Base-by-base conservation (phyloP, 2,797 vertebrate species). In the Gambusia yucatana region DNA sequence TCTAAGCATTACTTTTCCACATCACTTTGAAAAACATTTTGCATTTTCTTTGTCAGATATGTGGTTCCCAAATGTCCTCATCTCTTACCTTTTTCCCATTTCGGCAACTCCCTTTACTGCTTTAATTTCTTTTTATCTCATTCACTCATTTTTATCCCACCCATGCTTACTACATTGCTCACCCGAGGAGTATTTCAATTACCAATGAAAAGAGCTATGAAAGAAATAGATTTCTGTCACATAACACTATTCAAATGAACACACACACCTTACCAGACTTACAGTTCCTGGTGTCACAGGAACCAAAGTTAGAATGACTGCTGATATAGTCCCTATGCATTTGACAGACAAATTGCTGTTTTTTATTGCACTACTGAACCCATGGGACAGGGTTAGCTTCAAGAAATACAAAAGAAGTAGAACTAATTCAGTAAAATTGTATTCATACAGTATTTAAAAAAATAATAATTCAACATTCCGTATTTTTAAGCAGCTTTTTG, bases 61-160 rank as follows among this genome's bases (percentile, higher is more conserved):
- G 61, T 65, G 30, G 72, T 81, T 79, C 47, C 63, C 44, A 81
- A 82, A 87, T 72, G 61, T 82, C 73, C 67, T 88, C 80, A 87
- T 70, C 88, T 81, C 73, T 81, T 84, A 39, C 73, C 77, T 76
- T 73, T 84, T 83, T 86, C 84, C 81, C 73, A 78, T 82, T 77
- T 67, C 79, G 72, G 70, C 82, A 87, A 84, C 55, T 83, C 43
- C 61, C 63, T 73, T 76, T 59, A 46, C 72, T 47, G 74, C 72
- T 81, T 86, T 57, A 63, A 43, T 78, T 71, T 80, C 48, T 67
- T 77, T 88, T 91, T 76, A 87, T 87, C 80, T 74, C 83, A 77
- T 86, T 89, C 81, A 77, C 22, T 78, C 72, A 85, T 84, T 84
- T 80, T 72, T 75, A 43, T 88, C 76, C 73, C 39, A 67, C 76